Percentiles rank a stretch among this genome's conserved stretches.
Evolutionary conservation across 2,113 vertebrate species (phyloP).

Genomic region (Microtus pennsylvanicus): DNA sequence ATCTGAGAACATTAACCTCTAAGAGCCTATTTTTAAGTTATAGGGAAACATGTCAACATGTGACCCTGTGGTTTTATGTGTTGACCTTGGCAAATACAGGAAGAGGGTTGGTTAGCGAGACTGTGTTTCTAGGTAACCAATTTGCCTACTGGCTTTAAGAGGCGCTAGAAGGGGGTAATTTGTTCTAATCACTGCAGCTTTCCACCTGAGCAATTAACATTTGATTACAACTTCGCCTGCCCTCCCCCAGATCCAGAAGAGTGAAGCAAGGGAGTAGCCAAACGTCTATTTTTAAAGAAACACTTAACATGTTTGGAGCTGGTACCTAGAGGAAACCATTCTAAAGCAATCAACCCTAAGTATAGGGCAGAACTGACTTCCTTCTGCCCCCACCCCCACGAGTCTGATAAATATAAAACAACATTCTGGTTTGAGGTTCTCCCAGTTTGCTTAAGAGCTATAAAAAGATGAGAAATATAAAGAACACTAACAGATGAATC

Average conservation of each 20-base stretch:
- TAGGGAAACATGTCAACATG: conserved; percentile 39
- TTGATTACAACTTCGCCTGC: conserved; percentile 39
- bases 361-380: background rate
- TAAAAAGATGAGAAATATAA: background rate
- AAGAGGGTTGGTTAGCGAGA: conserved; percentile 19
- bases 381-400: background rate
- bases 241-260: background rate
- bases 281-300: conserved; percentile 42
- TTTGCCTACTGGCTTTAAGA: conserved; percentile 60
- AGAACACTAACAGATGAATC: background rate
- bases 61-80: conserved; percentile 5
- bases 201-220: conserved; percentile 63
- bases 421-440: background rate
- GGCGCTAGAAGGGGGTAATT: conserved; percentile 15
- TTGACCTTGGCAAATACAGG: conserved; percentile 41
- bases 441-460: background rate
- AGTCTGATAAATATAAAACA: background rate
- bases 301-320: background rate
- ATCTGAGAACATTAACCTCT: conserved; percentile 26
- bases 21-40: conserved; percentile 32
- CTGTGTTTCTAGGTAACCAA: conserved; percentile 68
- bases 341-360: background rate
- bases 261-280: background rate
- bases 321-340: background rate
- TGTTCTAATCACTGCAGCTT: conserved; percentile 55